Conservation (phyloP, 2,888 invertebrate genomes). For the Heliconius aoede region DNA sequence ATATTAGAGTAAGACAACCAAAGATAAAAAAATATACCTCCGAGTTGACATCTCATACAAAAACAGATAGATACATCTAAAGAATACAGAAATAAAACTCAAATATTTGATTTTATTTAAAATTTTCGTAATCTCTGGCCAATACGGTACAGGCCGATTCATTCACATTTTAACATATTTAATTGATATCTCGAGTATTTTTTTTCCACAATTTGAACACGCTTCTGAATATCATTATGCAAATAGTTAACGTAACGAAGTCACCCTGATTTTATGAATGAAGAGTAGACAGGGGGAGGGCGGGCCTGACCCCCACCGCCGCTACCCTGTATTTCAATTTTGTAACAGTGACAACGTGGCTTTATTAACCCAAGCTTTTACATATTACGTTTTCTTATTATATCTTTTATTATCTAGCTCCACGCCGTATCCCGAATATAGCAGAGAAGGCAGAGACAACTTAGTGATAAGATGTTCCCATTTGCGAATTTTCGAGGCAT, state of each 20-base stretch:
- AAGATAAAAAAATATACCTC: too few relatives aligned
- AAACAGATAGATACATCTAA: neutral
- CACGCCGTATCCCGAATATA: too few relatives aligned
- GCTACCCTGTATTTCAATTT: constrained; percentile 25
- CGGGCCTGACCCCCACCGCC: constrained; percentile 27
- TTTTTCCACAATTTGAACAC: constrained; percentile 44
- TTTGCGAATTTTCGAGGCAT: neutral
- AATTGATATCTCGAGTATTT: constrained; percentile 28
- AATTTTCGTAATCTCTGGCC: neutral
- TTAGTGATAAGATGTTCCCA: neutral
- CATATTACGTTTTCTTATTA: neutral
- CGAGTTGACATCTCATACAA: neutral
- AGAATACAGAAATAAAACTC: neutral
- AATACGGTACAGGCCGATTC: neutral
- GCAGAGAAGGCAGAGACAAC: neutral
- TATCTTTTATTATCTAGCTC: too few relatives aligned
- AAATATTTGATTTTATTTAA: neutral
- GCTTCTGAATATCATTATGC: constrained; percentile 62
- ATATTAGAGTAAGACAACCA: too few relatives aligned
- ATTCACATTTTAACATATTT: neutral
- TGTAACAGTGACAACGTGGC: constrained; percentile 26
- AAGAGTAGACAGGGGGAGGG: constrained; percentile 43
- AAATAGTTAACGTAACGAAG: constrained; percentile 59
- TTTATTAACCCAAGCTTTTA: constrained; percentile 3
- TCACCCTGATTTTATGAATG: constrained; percentile 58